Evolutionary conservation across 2,888 invertebrate genomes (phyloP).

Genomic region (Adelognathus sp.): DNA sequence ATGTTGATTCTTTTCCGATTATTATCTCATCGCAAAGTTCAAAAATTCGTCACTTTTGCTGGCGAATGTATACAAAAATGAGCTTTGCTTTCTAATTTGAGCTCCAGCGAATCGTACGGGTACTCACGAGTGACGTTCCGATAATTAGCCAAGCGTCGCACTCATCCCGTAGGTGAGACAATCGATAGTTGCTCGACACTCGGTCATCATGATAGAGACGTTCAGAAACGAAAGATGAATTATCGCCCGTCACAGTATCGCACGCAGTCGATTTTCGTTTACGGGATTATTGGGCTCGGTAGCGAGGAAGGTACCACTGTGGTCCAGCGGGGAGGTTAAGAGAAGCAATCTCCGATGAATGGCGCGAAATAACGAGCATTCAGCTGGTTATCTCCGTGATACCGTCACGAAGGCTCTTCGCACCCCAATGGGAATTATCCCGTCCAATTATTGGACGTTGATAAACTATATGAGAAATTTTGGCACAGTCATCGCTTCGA

Average conservation of each 20-base stretch:
- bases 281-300: not conserved
- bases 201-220: slow-evolving; percentile 23
- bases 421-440: slow-evolving; percentile 24
- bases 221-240: slow-evolving; percentile 13
- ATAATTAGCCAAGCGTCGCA: slow-evolving; percentile 3
- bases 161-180: not conserved
- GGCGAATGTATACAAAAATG: too few species aligned
- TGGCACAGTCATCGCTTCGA: not conserved
- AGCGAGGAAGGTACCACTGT: not conserved
- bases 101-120: not conserved
- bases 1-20: too few species aligned
- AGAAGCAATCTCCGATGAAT: slow-evolving; percentile 19
- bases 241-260: slow-evolving; percentile 12
- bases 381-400: not conserved
- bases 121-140: slow-evolving; percentile 11
- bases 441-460: slow-evolving; percentile 29
- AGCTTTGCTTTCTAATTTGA: too few species aligned
- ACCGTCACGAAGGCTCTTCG: slow-evolving; percentile 18
- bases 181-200: slow-evolving; percentile 18
- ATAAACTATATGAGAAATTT: slow-evolving; percentile 18
- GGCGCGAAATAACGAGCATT: not conserved
- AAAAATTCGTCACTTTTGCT: too few species aligned
- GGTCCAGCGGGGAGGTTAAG: not conserved
- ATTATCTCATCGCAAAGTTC: too few species aligned
- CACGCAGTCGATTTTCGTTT: slow-evolving; percentile 17